A percentile compares a stretch with the other conserved stretches of the same genome.
These are phyloP conservation scores for Lontra canadensis DNA, from an alignment of 2,113 vertebrate genomes.

Conservation along the genomic window DNA sequence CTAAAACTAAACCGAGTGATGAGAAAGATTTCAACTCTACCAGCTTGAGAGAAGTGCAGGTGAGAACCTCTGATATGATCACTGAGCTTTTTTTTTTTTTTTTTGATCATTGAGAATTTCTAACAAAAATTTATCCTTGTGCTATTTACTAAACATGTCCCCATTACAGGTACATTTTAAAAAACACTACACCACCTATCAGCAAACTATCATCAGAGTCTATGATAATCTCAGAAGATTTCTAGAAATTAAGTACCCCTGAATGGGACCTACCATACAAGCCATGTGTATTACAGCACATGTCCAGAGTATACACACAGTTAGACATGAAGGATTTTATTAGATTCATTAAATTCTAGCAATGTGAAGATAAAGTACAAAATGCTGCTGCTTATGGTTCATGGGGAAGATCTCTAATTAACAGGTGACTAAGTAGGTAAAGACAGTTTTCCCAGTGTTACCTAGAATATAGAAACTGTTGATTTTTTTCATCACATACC, in stretches of 20 bases:
- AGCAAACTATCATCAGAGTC: neutral
- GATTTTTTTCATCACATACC: neutral
- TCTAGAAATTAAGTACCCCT: neutral
- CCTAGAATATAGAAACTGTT: neutral
- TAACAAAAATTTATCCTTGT: neutral
- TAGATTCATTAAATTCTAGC: slow-evolving; percentile 30
- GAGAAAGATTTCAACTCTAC: slow-evolving; percentile 50
- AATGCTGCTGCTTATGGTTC: slow-evolving; percentile 6
- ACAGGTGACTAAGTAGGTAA: neutral
- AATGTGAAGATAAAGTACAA: slow-evolving; percentile 22
- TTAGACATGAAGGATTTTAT: neutral
- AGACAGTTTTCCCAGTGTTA: neutral
- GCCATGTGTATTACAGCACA: neutral
- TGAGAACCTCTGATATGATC: slow-evolving; percentile 35
- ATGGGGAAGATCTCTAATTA: neutral
- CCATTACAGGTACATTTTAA: neutral
- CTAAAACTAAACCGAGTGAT: slow-evolving; percentile 52
- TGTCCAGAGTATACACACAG: neutral
- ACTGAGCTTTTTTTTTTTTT: neutral
- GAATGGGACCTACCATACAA: neutral
- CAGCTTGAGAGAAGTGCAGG: slow-evolving; percentile 45
- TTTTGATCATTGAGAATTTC: neutral
- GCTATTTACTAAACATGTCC: slow-evolving; percentile 15
- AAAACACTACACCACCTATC: neutral
- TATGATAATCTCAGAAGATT: neutral